Base-by-base conservation (phyloP, 2,113 vertebrate genomes). In the Carassius gibelio region DNA sequence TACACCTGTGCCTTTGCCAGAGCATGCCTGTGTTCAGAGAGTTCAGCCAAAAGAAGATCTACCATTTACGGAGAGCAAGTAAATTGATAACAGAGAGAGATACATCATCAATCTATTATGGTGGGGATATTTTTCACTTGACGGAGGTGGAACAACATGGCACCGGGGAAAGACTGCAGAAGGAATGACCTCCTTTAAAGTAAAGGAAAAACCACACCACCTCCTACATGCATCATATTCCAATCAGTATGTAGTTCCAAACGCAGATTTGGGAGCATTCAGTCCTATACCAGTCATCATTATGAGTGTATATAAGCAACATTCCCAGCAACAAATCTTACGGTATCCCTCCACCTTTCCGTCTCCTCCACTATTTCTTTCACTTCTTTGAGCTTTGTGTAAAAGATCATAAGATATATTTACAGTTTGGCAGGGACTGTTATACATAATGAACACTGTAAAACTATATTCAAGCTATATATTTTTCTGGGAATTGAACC, bases 61-160 rank as follows among this genome's bases (percentile, higher is more conserved):
- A 21, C 75, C 86, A 87, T 87, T 87, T 80, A 87, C 55, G 78
- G 86, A 59, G 23, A 83, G 23, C 66, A 52, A 77, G 75, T 79
- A 80, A 45, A 64, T 17, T 48, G 19, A 72, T 80, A 69, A 79
- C 82, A 61, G 5, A 30, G 64, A 34, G 55, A 64, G 66, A 50
- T 64, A 64, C 19, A 23, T 17, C 19, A 59, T 5, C 55, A 80
- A 75, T 84, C 82, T 87, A 81, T 84, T 87, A 87, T 57, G 82
- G 82, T 64, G 34, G 82, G 26, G 82, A 80, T 79, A 55, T 80
- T 84, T 77, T 69, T 64, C 68, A 42, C 75, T 84, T 84, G 86
- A 61, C 68, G 6, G 36, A 36, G 30, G 72, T 77, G 71, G 30
- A 78, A 66, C 57, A 48, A 48, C 66, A 74, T 13, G 45, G 34